These are phyloP conservation scores for Chaetodon trifascialis DNA, from an alignment of 2,113 vertebrate species.

Conservation along the genomic window DNA sequence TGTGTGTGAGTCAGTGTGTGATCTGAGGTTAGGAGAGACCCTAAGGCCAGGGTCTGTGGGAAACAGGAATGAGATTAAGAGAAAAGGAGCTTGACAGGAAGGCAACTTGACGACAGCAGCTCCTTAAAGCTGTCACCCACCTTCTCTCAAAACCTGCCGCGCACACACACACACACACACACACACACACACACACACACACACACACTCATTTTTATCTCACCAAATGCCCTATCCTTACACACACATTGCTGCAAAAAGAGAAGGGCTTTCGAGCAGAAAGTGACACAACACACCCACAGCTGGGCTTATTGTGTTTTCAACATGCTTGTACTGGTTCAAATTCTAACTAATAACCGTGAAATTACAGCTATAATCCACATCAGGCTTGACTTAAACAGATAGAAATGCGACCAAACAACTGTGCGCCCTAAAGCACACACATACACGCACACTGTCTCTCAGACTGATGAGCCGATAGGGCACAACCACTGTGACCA, in stretches of 20 bases:
- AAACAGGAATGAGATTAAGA: constrained; percentile 20
- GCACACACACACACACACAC: not conserved
- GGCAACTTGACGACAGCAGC: constrained; percentile 38
- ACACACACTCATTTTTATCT: constrained; percentile 2
- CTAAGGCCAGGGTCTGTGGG: constrained; percentile 9
- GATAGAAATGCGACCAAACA: not conserved
- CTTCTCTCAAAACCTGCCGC: constrained; percentile 21
- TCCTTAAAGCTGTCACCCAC: constrained; percentile 39
- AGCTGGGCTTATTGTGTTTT: constrained; percentile 1
- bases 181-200: not conserved
- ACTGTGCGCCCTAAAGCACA: not conserved
- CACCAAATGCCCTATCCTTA: not conserved
- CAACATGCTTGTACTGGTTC: not conserved
- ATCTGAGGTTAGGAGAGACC: constrained; percentile 27
- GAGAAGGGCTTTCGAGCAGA: constrained; percentile 17
- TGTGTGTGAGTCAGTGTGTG: constrained; percentile 44
- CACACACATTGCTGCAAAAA: constrained; percentile 24
- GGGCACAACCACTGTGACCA: constrained; percentile 16
- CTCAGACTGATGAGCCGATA: not conserved
- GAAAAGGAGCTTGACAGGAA: constrained; percentile 9
- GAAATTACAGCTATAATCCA: constrained; percentile 9
- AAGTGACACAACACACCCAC: constrained; percentile 27
- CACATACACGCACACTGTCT: not conserved
- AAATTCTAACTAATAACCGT: constrained; percentile 5
- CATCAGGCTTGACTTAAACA: not conserved